Percentiles rank a stretch among this genome's conserved stretches.
Conservation (phyloP, 1,140 invertebrate genomes). For the Anagrus nilaparvatae region DNA sequence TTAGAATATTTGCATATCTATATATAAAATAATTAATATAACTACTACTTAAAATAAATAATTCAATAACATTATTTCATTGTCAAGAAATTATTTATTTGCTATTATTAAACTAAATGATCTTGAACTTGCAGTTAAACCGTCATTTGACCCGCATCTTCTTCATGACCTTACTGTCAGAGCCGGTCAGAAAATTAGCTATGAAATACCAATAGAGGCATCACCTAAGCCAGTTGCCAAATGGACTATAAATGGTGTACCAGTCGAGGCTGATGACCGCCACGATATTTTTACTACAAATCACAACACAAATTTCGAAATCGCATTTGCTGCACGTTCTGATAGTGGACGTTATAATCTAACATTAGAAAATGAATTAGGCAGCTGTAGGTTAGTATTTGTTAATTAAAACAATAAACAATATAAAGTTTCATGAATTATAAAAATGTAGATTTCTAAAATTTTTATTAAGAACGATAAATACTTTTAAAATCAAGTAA, state of each 20-base stretch:
- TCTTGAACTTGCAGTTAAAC: conserved; percentile 56
- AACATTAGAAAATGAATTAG: conserved; percentile 76
- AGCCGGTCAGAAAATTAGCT: conserved; percentile 82
- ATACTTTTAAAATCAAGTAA: too few species aligned
- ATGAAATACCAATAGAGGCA: conserved; percentile 79
- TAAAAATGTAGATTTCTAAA: too few species aligned
- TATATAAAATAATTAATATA: too few species aligned
- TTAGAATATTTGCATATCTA: too few species aligned
- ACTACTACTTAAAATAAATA: conserved; percentile 1
- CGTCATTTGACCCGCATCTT: conserved; percentile 72
- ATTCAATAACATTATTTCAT: not conserved
- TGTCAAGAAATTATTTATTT: not conserved
- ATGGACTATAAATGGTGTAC: conserved; percentile 83
- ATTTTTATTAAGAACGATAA: too few species aligned
- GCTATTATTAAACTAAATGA: too few species aligned
- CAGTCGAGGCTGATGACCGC: conserved; percentile 46
- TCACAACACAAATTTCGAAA: conserved; percentile 74
- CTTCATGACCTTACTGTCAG: conserved; percentile 80
- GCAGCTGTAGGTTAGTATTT: conserved; percentile 51
- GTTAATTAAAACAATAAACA: too few species aligned
- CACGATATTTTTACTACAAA: conserved; percentile 50
- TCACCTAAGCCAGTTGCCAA: conserved; percentile 71
- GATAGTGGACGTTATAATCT: conserved; percentile 80
- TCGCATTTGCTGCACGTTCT: conserved; percentile 68
- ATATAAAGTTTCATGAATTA: too few species aligned